Conservation (phyloP, 2,888 invertebrate species). For the Julus scandinavius region DNA sequence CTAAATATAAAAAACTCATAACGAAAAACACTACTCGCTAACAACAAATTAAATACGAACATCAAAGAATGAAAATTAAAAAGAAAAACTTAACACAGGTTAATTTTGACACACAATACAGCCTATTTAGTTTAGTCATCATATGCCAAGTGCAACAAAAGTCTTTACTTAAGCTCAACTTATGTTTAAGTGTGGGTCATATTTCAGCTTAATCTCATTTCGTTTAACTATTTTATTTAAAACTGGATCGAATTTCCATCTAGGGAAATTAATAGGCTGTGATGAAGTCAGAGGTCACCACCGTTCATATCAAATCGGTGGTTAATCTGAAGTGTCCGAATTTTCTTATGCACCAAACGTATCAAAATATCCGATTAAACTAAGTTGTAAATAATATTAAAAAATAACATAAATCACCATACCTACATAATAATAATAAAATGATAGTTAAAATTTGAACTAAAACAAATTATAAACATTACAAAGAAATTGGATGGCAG, state of each 20-base stretch:
- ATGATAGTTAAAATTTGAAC: constrained; percentile 24
- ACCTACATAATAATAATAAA: constrained; percentile 43
- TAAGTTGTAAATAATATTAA: neutral
- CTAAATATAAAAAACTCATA: constrained; percentile 51
- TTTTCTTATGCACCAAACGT: neutral
- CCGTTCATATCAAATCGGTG: neutral
- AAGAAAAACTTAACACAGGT: constrained; percentile 48
- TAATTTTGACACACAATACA: constrained; percentile 4
- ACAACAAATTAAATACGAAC: constrained; percentile 52
- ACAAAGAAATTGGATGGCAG: neutral
- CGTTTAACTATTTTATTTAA: too few relatives aligned
- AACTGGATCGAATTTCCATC: too few relatives aligned
- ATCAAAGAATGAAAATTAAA: constrained; percentile 34
- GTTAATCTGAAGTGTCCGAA: neutral
- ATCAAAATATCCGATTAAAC: constrained; percentile 40
- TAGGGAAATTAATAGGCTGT: neutral
- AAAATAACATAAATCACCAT: constrained; percentile 43
- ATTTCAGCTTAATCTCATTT: too few relatives aligned
- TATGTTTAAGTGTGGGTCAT: neutral
- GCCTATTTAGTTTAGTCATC: neutral
- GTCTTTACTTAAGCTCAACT: neutral
- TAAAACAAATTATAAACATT: constrained; percentile 41
- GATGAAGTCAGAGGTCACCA: neutral
- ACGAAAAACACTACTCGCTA: constrained; percentile 45
- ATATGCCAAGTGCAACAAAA: neutral